phyloP scores from a whole-genome alignment of 2,888 invertebrate species.

The Piscicola geometra region DNA sequence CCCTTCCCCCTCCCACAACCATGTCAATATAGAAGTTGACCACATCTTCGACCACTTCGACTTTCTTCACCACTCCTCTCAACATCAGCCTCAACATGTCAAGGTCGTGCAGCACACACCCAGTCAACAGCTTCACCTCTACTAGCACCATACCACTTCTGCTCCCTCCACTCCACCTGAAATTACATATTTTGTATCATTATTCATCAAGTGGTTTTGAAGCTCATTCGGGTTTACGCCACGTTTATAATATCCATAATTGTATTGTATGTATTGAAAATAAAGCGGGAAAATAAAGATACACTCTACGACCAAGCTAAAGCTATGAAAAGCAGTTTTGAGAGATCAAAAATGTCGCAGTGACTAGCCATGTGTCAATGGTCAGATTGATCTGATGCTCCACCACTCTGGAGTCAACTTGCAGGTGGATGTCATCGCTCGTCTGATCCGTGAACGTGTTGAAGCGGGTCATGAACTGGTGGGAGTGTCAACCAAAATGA shows the following conservation, averaged over 20 bases:
- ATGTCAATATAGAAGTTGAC: conserved; percentile 26
- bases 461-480: not conserved
- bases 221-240: too few species aligned
- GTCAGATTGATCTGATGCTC: not conserved
- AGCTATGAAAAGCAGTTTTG: not conserved
- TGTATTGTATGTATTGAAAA: too few species aligned
- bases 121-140: conserved; percentile 28
- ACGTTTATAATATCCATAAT: too few species aligned
- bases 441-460: not conserved
- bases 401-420: not conserved
- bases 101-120: conserved; percentile 13
- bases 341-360: too few species aligned
- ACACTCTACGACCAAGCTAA: too few species aligned
- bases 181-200: too few species aligned
- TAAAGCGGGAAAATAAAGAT: too few species aligned
- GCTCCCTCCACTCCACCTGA: conserved; percentile 19
- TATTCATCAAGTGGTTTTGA: too few species aligned
- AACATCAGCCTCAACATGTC: not conserved
- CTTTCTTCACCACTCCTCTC: conserved; percentile 21
- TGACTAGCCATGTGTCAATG: not conserved
- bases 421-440: not conserved
- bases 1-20: too few species aligned
- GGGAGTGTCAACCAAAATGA: too few species aligned
- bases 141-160: conserved; percentile 25
- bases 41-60: conserved; percentile 6